Conservation (phyloP, 2,888 invertebrate genomes). For the Erpobdella octoculata region DNA sequence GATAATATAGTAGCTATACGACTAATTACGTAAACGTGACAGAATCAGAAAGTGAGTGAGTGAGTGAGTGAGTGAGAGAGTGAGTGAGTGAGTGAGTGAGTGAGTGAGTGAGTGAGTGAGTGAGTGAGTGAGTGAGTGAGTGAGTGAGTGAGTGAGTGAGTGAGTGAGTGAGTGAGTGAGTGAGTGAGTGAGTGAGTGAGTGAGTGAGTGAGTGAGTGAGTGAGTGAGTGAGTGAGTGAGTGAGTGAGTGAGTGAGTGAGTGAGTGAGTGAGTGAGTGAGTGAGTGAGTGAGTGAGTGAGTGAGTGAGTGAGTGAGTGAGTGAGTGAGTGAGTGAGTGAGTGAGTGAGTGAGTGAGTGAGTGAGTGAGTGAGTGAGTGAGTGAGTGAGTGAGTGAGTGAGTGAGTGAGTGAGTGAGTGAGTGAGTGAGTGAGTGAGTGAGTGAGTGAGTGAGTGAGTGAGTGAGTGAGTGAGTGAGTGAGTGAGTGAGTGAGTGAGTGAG, state of each 20-base stretch:
- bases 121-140: slow-evolving; percentile 29
- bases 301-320: slow-evolving; percentile 11
- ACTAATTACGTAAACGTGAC: too few relatives aligned
- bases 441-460: slow-evolving; percentile 22
- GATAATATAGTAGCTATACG: too few relatives aligned
- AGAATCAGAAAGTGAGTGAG: slow-evolving; percentile 30
- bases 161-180: slow-evolving; percentile 30
- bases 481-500: slow-evolving; percentile 24
- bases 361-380: not conserved
- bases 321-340: not conserved
- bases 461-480: slow-evolving; percentile 22
- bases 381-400: not conserved
- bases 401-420: slow-evolving; percentile 8
- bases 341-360: not conserved
- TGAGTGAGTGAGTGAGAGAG: slow-evolving; percentile 27
- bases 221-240: slow-evolving; percentile 10
- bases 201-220: slow-evolving; percentile 31
- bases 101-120: slow-evolving; percentile 29
- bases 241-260: slow-evolving; percentile 21
- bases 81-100: slow-evolving; percentile 30
- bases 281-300: slow-evolving; percentile 15
- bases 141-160: slow-evolving; percentile 29
- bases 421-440: slow-evolving; percentile 20
- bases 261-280: slow-evolving; percentile 17
- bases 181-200: slow-evolving; percentile 29